Conservation (phyloP, 2,888 invertebrate genomes). For the Orchesellides sinensis region DNA sequence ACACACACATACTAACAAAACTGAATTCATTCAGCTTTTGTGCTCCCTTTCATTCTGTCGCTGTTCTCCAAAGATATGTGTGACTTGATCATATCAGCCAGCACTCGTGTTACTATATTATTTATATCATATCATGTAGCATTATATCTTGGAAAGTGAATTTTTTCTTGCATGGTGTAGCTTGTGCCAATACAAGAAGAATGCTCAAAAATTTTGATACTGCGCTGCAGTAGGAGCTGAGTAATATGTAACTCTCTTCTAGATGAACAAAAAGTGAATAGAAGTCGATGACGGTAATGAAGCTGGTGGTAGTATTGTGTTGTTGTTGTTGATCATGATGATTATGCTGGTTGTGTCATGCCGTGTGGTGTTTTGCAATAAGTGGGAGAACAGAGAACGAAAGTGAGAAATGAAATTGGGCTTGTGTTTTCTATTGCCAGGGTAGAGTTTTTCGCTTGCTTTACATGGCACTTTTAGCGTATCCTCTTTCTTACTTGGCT, state of each 20-base stretch:
- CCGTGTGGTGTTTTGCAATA: constrained; percentile 48
- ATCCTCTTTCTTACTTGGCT: no score
- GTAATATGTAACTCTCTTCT: background rate
- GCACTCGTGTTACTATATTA: no score
- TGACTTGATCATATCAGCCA: background rate
- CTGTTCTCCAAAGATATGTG: background rate
- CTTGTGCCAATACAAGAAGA: background rate
- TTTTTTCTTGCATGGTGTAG: no score
- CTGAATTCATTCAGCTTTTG: background rate
- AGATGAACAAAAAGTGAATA: constrained; percentile 10
- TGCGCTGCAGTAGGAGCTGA: background rate
- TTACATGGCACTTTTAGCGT: background rate
- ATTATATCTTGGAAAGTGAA: no score
- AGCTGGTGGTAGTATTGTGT: background rate
- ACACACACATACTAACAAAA: no score
- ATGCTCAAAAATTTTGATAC: no score
- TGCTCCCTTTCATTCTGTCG: background rate
- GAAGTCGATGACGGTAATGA: constrained; percentile 2
- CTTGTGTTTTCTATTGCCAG: background rate
- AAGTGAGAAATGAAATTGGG: constrained; percentile 55
- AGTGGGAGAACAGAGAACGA: constrained; percentile 18
- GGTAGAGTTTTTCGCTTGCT: background rate
- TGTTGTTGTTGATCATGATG: constrained; percentile 22
- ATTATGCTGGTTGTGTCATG: constrained; percentile 52
- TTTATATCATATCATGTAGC: no score